Evolutionary conservation across 2,113 vertebrate species (phyloP).

Genomic region (Acanthochromis polyacanthus): DNA sequence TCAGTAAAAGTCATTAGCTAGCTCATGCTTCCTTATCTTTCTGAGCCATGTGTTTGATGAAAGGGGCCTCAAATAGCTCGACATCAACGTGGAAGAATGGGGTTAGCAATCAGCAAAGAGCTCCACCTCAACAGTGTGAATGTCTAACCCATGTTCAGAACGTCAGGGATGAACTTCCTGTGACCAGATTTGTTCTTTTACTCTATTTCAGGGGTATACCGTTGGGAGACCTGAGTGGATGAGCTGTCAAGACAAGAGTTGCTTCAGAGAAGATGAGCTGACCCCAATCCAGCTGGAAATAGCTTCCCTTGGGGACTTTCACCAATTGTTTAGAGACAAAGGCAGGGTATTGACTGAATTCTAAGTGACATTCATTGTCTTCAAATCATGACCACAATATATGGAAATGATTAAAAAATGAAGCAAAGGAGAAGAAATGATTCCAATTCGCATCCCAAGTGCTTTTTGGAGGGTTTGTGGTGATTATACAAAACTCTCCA

Average conservation of each 20-base stretch:
- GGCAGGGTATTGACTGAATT: constrained; percentile 1
- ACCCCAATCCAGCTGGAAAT: constrained; percentile 51
- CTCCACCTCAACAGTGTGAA: neutral
- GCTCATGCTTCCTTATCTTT: neutral
- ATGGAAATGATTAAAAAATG: constrained; percentile 40
- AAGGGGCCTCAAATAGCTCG: too few species aligned
- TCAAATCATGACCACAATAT: neutral
- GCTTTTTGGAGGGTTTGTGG: neutral
- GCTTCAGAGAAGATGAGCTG: constrained; percentile 43
- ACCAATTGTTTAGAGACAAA: constrained; percentile 38
- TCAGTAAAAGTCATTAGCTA: neutral
- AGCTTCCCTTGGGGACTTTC: constrained; percentile 28
- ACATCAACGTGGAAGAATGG: too few species aligned
- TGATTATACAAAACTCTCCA: neutral
- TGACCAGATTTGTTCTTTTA: constrained; percentile 27
- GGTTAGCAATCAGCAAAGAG: too few species aligned
- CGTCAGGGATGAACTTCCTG: constrained; percentile 10
- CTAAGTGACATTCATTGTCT: constrained; percentile 19
- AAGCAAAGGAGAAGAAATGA: neutral
- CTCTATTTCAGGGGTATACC: constrained; percentile 54
- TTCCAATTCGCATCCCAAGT: neutral
- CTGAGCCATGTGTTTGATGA: neutral
- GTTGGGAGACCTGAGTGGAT: constrained; percentile 63
- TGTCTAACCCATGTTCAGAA: neutral
- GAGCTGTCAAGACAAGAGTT: constrained; percentile 62